A percentile compares a stretch with the other conserved stretches of the same genome.
phyloP scores from a whole-genome alignment of 2,797 vertebrate species.

The Sylvilagus floridanus region DNA sequence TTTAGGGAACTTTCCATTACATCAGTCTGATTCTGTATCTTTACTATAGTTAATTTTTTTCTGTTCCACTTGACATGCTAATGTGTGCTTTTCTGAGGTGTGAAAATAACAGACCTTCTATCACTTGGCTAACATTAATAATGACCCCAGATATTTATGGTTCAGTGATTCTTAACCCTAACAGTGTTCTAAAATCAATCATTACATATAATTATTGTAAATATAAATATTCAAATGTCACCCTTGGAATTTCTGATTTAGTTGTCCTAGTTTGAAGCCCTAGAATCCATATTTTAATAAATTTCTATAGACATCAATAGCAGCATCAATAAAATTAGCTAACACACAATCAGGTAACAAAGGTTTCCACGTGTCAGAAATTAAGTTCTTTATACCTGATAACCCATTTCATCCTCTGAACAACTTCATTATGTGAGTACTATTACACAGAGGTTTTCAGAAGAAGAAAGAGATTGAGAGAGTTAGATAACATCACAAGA shows the following conservation, averaged over 20 bases:
- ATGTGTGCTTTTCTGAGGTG: not conserved
- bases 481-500: not conserved
- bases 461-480: not conserved
- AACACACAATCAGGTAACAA: not conserved
- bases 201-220: not conserved
- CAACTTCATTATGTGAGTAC: rapidly evolving
- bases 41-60: not conserved
- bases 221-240: not conserved
- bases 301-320: not conserved
- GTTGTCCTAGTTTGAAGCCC: not conserved
- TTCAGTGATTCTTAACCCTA: not conserved
- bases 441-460: not conserved
- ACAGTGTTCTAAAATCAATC: not conserved
- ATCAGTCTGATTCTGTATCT: not conserved
- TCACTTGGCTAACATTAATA: not conserved
- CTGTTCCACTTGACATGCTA: not conserved
- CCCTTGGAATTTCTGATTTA: not conserved
- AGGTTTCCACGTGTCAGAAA: not conserved
- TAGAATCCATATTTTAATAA: slow-evolving; percentile 3
- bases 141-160: not conserved
- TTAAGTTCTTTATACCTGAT: not conserved
- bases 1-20: not conserved
- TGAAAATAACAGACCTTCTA: slow-evolving; percentile 14
- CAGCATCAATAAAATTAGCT: not conserved
- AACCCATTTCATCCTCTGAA: not conserved